Evolutionary conservation across 2,113 vertebrate genomes (phyloP), one percentile per base, ranked within the genome.

Genomic region (Lampris incognitus): DNA sequence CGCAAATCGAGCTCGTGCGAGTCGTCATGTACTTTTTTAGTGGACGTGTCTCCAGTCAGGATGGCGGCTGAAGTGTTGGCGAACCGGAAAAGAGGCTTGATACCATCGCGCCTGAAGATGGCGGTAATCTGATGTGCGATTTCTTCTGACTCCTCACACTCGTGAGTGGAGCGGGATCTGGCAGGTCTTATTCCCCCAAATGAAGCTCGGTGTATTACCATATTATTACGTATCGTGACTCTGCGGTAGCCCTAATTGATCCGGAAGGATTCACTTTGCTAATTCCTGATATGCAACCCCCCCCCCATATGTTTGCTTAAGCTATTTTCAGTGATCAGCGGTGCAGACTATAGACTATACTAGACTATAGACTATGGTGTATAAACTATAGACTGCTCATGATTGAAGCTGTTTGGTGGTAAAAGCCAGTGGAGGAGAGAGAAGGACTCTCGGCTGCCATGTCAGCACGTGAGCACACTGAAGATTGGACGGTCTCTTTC

Each of bases 31-130:
- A 24, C 24, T 24, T 24, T 24, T 24, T 24, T 24, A 24, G 24
- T 24, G 24, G 24, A 24, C 24, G 24, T 24, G 24, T 24, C 24
- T 24, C 24, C 24, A 24, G 24, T 24, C 24, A 24, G 24, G 24
- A 24, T 24, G 24, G 24, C 24, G 24, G 24, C 24, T 24, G 24
- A 24, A 24, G 56, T 64, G 68, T 89, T 84, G 79, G 61, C 55
- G 40, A 74, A 76, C 62, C 81, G 76, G 76, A 70, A 6, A 24
- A 74, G 61, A 24, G 67, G 66, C 58, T 77, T 46, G 10, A 85
- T 87, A 88, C 70, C 63, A 3, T 76, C 57, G 83, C 73, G 90
- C 94, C 93, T 94, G 91, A 93, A 93, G 91, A 92, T 93, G 92
- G 92, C 93, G 85, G 90, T 93, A 90, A 93, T 91, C 92, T 91